Evolutionary conservation across 2,113 vertebrate genomes (phyloP).

Genomic region (Syngnathus typhle): DNA sequence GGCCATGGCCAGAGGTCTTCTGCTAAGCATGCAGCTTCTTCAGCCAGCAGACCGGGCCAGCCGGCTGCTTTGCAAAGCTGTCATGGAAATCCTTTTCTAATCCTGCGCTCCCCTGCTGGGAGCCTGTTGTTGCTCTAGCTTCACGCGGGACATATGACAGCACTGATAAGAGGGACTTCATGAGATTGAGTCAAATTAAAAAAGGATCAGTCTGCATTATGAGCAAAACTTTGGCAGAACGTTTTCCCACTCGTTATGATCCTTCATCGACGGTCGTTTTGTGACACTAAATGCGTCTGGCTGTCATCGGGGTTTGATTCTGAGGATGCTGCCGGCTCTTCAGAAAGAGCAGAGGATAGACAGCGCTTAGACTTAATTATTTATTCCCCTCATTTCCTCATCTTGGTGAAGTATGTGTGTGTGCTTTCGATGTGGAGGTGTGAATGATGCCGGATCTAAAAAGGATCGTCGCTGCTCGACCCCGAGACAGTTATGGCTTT

Average conservation of each 20-base stretch:
- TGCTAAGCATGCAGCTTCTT: constrained; percentile 35
- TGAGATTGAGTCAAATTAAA: constrained; percentile 50
- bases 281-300: constrained; percentile 15
- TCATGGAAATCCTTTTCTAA: constrained; percentile 56
- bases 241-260: constrained; percentile 28
- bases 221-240: constrained; percentile 35
- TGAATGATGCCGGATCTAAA: constrained; percentile 47
- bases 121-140: constrained; percentile 48
- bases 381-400: constrained; percentile 31
- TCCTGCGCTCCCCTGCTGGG: constrained; percentile 50
- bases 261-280: constrained; percentile 28
- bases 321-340: constrained; percentile 24
- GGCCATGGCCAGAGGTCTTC: constrained; percentile 26
- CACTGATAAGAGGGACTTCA: constrained; percentile 54
- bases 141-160: constrained; percentile 55
- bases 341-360: constrained; percentile 26
- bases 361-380: constrained; percentile 39
- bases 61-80: constrained; percentile 35
- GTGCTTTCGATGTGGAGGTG: constrained; percentile 38
- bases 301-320: constrained; percentile 33
- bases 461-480: constrained; percentile 27
- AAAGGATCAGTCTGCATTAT: constrained; percentile 51
- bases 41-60: constrained; percentile 37
- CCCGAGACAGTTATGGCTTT: constrained; percentile 28
- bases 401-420: constrained; percentile 31